These are phyloP conservation scores for Coelopa frigida DNA, from an alignment of 1,140 invertebrate species.

Conservation along the genomic window DNA sequence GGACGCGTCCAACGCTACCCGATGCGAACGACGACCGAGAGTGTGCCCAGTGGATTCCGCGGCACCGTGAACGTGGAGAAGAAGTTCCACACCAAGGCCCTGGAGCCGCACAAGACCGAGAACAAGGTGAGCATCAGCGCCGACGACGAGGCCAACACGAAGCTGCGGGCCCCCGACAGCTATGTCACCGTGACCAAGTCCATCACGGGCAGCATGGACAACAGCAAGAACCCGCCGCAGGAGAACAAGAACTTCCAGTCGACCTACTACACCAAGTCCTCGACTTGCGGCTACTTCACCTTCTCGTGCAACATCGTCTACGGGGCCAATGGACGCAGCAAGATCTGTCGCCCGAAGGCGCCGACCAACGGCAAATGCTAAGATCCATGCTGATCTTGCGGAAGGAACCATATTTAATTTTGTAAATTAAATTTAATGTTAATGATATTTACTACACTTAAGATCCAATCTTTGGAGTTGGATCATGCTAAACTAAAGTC, in stretches of 20 bases:
- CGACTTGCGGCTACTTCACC: slow-evolving; percentile 76
- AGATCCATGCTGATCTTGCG: too few relatives aligned
- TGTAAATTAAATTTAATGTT: too few relatives aligned
- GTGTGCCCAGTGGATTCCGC: slow-evolving; percentile 37
- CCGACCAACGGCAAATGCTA: slow-evolving; percentile 42
- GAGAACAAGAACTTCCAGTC: slow-evolving; percentile 61
- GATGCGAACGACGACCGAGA: slow-evolving; percentile 28
- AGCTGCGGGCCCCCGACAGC: slow-evolving; percentile 42
- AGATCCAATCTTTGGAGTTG: too few relatives aligned
- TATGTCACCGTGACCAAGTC: slow-evolving; percentile 71
- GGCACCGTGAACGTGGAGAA: slow-evolving; percentile 43
- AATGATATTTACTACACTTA: too few relatives aligned
- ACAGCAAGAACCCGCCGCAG: slow-evolving; percentile 47
- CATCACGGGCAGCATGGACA: slow-evolving; percentile 61
- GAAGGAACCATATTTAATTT: too few relatives aligned
- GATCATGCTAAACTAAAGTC: too few relatives aligned
- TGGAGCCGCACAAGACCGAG: slow-evolving; percentile 26
- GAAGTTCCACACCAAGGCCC: slow-evolving; percentile 38
- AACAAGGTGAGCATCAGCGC: slow-evolving; percentile 31
- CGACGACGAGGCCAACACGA: slow-evolving; percentile 43
- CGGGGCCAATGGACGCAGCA: slow-evolving; percentile 65
- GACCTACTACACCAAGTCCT: slow-evolving; percentile 76
- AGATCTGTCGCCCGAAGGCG: slow-evolving; percentile 70
- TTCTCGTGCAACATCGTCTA: slow-evolving; percentile 73
- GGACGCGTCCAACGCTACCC: slow-evolving; percentile 27